These are phyloP conservation scores for Meandrusa payeni DNA, from an alignment of 2,888 invertebrate species.

Conservation along the genomic window DNA sequence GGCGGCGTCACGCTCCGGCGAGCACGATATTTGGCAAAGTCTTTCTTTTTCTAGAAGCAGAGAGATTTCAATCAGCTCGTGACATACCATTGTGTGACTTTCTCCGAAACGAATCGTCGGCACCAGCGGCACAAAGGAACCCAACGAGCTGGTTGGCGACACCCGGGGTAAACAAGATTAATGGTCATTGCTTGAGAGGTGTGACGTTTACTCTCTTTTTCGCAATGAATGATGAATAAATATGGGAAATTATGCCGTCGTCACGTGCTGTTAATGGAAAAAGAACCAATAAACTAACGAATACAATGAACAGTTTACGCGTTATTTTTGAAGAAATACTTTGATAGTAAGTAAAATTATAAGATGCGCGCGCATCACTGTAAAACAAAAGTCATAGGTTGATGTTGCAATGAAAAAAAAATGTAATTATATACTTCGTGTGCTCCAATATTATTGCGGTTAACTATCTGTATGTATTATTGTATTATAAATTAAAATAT, in stretches of 20 bases:
- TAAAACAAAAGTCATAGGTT: too few species aligned
- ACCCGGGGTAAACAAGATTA: constrained; percentile 8
- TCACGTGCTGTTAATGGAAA: background rate
- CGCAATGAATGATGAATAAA: constrained; percentile 4
- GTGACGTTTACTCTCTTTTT: constrained; percentile 1
- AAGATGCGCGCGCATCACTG: too few species aligned
- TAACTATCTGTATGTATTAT: too few species aligned
- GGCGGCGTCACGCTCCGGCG: constrained; percentile 12
- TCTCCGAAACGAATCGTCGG: constrained; percentile 10
- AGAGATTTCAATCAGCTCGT: constrained; percentile 16
- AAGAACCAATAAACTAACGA: background rate
- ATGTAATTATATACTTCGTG: too few species aligned
- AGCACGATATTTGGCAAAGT: constrained; percentile 18
- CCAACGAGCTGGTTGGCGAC: background rate
- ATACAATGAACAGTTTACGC: too few species aligned
- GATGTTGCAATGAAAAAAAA: too few species aligned
- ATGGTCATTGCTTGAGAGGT: background rate
- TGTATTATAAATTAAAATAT: too few species aligned
- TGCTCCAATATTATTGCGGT: too few species aligned
- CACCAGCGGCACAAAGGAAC: constrained; percentile 7
- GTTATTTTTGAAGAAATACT: too few species aligned
- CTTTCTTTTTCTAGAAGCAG: constrained; percentile 10
- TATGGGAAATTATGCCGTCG: constrained; percentile 3
- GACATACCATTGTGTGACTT: constrained; percentile 16
- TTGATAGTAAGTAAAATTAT: too few species aligned